These are phyloP conservation scores for Neotoxoptera formosana DNA, from an alignment of 1,140 invertebrate species.

Conservation along the genomic window DNA sequence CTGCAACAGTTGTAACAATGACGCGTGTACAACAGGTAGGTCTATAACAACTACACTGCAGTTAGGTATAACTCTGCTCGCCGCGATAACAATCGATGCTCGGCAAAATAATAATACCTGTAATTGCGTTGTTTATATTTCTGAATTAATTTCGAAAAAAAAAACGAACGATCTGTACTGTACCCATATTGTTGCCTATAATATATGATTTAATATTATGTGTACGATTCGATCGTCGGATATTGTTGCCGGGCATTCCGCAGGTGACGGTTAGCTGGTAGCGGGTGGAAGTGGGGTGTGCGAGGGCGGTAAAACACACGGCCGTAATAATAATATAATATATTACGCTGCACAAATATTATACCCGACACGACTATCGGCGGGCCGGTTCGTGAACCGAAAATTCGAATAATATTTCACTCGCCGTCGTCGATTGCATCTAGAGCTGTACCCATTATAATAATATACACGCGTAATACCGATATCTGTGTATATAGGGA, in stretches of 20 bases:
- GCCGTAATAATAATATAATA: neutral
- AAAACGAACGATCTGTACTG: neutral
- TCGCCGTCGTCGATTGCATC: neutral
- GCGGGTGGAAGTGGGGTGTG: neutral
- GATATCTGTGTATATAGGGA: neutral
- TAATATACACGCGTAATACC: neutral
- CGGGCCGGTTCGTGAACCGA: neutral
- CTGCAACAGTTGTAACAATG: neutral
- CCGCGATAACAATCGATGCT: neutral
- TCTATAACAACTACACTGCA: neutral
- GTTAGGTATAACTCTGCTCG: neutral
- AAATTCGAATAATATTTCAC: constrained; percentile 7
- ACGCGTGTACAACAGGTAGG: neutral
- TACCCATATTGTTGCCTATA: neutral
- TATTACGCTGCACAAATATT: neutral
- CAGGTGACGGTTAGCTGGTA: neutral
- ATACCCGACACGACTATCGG: neutral
- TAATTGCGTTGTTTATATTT: constrained; percentile 32
- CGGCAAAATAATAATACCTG: neutral
- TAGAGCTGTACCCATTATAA: neutral
- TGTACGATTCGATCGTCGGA: constrained; percentile 6
- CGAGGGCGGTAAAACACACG: constrained; percentile 10
- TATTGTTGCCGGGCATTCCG: neutral
- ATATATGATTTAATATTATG: neutral
- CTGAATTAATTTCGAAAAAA: constrained; percentile 15